These are phyloP conservation scores for Xylocampa areola DNA, from an alignment of 2,888 invertebrate species.

Conservation along the genomic window DNA sequence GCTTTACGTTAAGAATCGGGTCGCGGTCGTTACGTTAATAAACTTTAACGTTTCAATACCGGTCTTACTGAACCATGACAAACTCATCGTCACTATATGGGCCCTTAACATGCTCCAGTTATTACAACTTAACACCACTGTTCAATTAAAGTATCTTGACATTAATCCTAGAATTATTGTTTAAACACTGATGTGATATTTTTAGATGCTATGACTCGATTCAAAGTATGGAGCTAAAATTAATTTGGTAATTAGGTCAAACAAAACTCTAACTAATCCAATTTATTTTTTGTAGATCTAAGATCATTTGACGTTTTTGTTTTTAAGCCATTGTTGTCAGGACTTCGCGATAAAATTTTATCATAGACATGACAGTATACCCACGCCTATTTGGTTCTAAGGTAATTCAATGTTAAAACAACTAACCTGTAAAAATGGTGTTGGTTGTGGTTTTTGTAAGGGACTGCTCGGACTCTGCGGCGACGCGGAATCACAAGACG, in stretches of 20 bases:
- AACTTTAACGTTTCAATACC: slow-evolving; percentile 23
- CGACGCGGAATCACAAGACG: slow-evolving; percentile 90
- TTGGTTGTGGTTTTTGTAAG: slow-evolving; percentile 84
- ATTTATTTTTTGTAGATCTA: too few relatives aligned
- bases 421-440: slow-evolving; percentile 80
- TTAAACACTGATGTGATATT: slow-evolving; percentile 4
- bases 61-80: slow-evolving; percentile 14
- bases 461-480: slow-evolving; percentile 91
- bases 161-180: background rate
- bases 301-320: too few relatives aligned
- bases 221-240: background rate
- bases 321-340: too few relatives aligned
- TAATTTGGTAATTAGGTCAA: background rate
- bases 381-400: too few relatives aligned
- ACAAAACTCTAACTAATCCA: too few relatives aligned
- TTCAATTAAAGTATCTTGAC: background rate
- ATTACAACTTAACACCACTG: background rate
- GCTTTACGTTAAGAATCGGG: slow-evolving; percentile 35
- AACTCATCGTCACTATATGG: slow-evolving; percentile 6
- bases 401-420: too few relatives aligned
- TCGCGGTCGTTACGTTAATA: slow-evolving; percentile 35
- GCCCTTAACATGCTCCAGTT: background rate
- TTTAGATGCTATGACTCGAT: slow-evolving; percentile 5
- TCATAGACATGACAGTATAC: too few relatives aligned
- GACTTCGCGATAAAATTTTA: too few relatives aligned